These are phyloP conservation scores for Parnassius apollo DNA, from an alignment of 2,888 invertebrate genomes.

Conservation along the genomic window DNA sequence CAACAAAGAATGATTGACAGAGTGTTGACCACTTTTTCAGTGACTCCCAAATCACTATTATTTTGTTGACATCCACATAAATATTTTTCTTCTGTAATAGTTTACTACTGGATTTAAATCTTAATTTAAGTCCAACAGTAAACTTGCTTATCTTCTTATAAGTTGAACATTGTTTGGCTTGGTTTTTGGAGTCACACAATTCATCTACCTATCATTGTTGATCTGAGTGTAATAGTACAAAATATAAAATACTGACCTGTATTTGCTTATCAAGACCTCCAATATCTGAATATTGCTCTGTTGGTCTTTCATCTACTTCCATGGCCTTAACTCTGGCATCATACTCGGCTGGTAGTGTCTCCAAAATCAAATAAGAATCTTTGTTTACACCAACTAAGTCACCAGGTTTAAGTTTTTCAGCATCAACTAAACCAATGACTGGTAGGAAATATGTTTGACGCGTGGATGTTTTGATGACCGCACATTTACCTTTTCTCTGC, in stretches of 20 bases:
- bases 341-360: slow-evolving; percentile 98
- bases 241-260: slow-evolving; percentile 66
- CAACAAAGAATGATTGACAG: too few species aligned
- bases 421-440: slow-evolving; percentile 98
- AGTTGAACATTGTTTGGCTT: too few species aligned
- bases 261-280: slow-evolving; percentile 99
- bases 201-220: too few species aligned
- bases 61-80: too few species aligned
- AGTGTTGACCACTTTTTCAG: too few species aligned
- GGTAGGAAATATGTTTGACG: slow-evolving; percentile 99
- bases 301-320: slow-evolving; percentile 99
- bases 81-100: too few species aligned
- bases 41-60: too few species aligned
- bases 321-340: slow-evolving; percentile 99
- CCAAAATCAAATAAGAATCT: slow-evolving; percentile 98
- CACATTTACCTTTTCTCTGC: slow-evolving; percentile 99
- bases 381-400: slow-evolving; percentile 97
- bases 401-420: slow-evolving; percentile 98
- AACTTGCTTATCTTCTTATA: too few species aligned
- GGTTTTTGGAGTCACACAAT: too few species aligned
- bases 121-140: too few species aligned
- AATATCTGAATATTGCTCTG: slow-evolving; percentile 99
- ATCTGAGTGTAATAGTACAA: too few species aligned
- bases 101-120: too few species aligned
- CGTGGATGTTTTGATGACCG: slow-evolving; percentile 99